These are phyloP conservation scores for Cryptomyrus ogoouensis DNA, from an alignment of 2,113 vertebrate genomes.

Conservation along the genomic window DNA sequence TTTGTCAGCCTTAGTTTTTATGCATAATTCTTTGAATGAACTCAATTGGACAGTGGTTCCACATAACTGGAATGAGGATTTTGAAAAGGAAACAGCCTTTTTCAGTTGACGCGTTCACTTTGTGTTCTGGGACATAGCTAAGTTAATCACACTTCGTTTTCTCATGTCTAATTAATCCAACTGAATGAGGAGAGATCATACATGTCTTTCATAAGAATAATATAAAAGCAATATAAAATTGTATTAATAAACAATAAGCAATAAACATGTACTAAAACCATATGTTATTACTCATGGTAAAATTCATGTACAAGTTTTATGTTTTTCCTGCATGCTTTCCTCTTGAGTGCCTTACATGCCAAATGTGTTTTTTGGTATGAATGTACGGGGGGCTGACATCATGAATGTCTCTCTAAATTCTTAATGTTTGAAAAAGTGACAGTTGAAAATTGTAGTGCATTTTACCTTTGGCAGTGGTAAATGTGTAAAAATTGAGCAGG, in stretches of 20 bases:
- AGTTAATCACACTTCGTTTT: background rate
- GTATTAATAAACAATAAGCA: background rate
- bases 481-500: background rate
- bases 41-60: background rate
- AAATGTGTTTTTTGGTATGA: background rate
- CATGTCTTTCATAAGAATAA: background rate
- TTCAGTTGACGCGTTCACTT: background rate
- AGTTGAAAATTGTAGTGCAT: background rate
- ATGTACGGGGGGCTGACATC: background rate
- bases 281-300: background rate
- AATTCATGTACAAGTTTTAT: background rate
- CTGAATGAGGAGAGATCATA: background rate
- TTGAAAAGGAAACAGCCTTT: background rate
- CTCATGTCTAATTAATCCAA: background rate
- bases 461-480: background rate
- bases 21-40: background rate
- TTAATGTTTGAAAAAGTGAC: background rate
- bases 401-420: background rate
- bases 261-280: background rate
- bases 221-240: background rate
- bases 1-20: background rate
- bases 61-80: background rate
- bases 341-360: background rate
- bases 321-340: background rate
- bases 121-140: background rate